A percentile compares a stretch with the other conserved stretches of the same genome.
Conservation (phyloP, 2,113 vertebrate genomes). For the Vidua macroura region DNA sequence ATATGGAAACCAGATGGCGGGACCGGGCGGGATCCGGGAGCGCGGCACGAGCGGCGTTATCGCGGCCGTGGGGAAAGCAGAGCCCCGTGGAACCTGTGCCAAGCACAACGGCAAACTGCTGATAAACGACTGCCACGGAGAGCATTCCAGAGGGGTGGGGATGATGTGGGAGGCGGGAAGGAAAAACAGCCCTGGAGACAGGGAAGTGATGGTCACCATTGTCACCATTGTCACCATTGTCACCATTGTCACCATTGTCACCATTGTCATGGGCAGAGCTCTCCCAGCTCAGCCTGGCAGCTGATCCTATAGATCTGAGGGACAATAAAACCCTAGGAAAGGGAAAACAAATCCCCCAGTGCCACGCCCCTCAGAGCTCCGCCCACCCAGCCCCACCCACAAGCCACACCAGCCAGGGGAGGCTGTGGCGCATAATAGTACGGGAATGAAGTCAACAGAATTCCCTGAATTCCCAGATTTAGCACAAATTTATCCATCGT, state of each 20-base stretch:
- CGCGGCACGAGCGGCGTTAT: background rate
- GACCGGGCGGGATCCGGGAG: background rate
- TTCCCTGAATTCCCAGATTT: too few relatives aligned
- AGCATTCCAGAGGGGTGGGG: background rate
- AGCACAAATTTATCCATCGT: rapidly evolving
- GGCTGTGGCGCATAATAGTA: rapidly evolving
- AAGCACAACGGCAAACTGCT: background rate
- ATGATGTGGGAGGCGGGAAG: background rate
- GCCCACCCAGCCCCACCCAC: rapidly evolving
- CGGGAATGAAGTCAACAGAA: background rate
- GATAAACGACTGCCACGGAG: background rate
- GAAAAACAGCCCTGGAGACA: rapidly evolving
- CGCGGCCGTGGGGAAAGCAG: background rate
- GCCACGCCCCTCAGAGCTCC: background rate
- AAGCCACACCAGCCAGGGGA: rapidly evolving
- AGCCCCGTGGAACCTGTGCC: background rate
- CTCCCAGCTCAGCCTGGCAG: rapidly evolving
- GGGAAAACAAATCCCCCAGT: rapidly evolving
- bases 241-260: too few relatives aligned
- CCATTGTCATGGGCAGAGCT: rapidly evolving
- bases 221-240: rapidly evolving
- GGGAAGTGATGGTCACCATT: rapidly evolving
- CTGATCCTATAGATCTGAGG: rapidly evolving
- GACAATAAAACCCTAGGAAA: background rate
- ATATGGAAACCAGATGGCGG: conserved; percentile 68